Evolutionary conservation across 2,888 invertebrate genomes (phyloP), one percentile per base, ranked within the genome.

Genomic region (Antheraea yamamai): DNA sequence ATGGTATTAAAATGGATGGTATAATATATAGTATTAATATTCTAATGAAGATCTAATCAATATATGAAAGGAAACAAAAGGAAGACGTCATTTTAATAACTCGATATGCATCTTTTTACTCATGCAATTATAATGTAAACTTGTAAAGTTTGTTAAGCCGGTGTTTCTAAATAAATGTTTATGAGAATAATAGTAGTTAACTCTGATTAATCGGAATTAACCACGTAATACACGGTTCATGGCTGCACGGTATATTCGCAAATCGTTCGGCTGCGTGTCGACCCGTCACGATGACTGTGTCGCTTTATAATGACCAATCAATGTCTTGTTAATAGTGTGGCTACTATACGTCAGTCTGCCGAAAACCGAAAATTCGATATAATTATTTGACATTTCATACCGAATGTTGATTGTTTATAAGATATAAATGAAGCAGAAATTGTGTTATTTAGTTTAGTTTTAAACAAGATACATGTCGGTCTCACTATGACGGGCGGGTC

Each of bases 281-380:
- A 4, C 47, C 20, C 47, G 74, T 75, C 74, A 75, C 74, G 74
- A 75, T 75, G 75, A 68, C 14, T n/a, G 39, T 55, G 51, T 70
- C 39, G 26, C 70, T 70, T 39, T 39, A n/a, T 70, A 55, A 74
- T 39, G 14, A 72, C 35, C 51, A 52, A 72, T 47, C 61, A 51
- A 47, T 51, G 26, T 39, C 20, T 70, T 70, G 39, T 39, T 70
- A 70, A 10, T 70, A n/a, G 39, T 70, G 70, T 70, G 35, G 39
- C n/a, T 39, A 70, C n/a, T 70, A 39, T 30, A 4, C 10, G 14
- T 26, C 8, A n/a, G 10, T 39, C 4, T 39, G n/a, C 2, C 4
- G n/a, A 39, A 39, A 3, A 10, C 70, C 70, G 70, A 70, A 70
- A n/a, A 70, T 39, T 70, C 70, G 30, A 35, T 70, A 70, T 20